These are phyloP conservation scores for Elegia similella DNA, from an alignment of 2,888 invertebrate genomes.

Conservation along the genomic window DNA sequence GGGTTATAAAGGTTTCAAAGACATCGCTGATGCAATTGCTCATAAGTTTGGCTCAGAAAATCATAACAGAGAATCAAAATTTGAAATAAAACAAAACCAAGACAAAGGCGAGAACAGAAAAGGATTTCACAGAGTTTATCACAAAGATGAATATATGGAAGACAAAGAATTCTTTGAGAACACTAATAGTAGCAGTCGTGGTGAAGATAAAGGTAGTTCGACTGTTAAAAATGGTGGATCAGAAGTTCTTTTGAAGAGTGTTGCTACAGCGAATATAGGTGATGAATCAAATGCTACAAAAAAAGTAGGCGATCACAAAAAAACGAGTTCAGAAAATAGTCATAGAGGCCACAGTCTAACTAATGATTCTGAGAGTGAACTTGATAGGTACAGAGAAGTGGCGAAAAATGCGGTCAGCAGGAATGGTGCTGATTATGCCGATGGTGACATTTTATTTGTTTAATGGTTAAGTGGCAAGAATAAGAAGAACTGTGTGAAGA, in stretches of 20 bases:
- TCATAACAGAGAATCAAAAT: slow-evolving; percentile 47
- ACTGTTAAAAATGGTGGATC: slow-evolving; percentile 48
- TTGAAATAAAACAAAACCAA: slow-evolving; percentile 42
- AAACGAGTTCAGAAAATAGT: slow-evolving; percentile 37
- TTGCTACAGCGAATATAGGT: slow-evolving; percentile 41
- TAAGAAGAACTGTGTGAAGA: too few relatives aligned
- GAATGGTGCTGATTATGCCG: slow-evolving; percentile 49
- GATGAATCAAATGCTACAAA: slow-evolving; percentile 37
- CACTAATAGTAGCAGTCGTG: slow-evolving; percentile 45
- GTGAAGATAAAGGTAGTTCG: slow-evolving; percentile 48
- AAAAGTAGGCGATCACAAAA: slow-evolving; percentile 37
- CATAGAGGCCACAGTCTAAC: slow-evolving; percentile 35
- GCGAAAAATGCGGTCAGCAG: slow-evolving; percentile 48
- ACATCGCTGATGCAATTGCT: slow-evolving; percentile 58
- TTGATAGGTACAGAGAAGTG: slow-evolving; percentile 48
- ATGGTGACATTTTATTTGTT: slow-evolving; percentile 16
- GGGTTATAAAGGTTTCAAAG: slow-evolving; percentile 49
- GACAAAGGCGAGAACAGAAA: slow-evolving; percentile 62
- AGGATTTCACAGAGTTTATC: slow-evolving; percentile 65
- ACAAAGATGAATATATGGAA: slow-evolving; percentile 69
- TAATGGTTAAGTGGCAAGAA: background rate
- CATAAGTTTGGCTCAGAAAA: slow-evolving; percentile 62
- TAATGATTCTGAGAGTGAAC: slow-evolving; percentile 37
- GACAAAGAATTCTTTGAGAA: slow-evolving; percentile 69
- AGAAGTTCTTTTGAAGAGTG: slow-evolving; percentile 47